Percentiles rank a stretch among this genome's conserved stretches.
Conservation (phyloP, 2,888 invertebrate genomes). For the Philereme vetulata region DNA sequence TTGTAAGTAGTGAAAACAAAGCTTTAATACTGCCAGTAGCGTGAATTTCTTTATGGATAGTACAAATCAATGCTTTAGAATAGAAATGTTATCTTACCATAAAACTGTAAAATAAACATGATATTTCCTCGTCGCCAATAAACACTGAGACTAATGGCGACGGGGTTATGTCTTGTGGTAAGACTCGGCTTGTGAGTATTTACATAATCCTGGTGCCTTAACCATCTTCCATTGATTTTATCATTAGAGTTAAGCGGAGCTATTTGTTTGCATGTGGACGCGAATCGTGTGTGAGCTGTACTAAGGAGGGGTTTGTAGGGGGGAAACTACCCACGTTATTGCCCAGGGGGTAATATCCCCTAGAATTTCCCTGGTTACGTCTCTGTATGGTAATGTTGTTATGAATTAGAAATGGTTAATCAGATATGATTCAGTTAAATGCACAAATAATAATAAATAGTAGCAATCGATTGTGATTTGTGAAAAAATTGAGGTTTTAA, state of each 20-base stretch:
- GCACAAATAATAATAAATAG: not conserved
- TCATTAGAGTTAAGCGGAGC: conserved; percentile 38
- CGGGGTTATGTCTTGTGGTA: conserved; percentile 7
- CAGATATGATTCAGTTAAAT: not conserved
- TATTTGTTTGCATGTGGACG: conserved; percentile 42
- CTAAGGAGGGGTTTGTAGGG: not conserved
- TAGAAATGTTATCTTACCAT: conserved; percentile 11
- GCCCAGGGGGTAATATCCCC: conserved; percentile 3
- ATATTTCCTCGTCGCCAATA: not conserved
- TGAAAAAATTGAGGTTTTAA: not conserved
- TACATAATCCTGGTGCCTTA: conserved; percentile 65
- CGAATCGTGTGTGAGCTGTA: conserved; percentile 20
- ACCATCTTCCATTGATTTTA: conserved; percentile 58
- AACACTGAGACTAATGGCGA: not conserved
- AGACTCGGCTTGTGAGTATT: conserved; percentile 30
- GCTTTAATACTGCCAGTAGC: conserved; percentile 29
- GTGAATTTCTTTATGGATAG: conserved; percentile 19
- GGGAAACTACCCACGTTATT: conserved; percentile 1
- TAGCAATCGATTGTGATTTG: not conserved
- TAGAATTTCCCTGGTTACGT: not conserved
- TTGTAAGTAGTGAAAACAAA: conserved; percentile 13
- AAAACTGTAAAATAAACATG: not conserved
- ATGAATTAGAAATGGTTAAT: not conserved
- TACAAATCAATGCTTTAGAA: conserved; percentile 24
- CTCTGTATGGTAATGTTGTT: not conserved